Evolutionary conservation across 2,888 invertebrate species (phyloP).

Genomic region (Conops quadrifasciatus): DNA sequence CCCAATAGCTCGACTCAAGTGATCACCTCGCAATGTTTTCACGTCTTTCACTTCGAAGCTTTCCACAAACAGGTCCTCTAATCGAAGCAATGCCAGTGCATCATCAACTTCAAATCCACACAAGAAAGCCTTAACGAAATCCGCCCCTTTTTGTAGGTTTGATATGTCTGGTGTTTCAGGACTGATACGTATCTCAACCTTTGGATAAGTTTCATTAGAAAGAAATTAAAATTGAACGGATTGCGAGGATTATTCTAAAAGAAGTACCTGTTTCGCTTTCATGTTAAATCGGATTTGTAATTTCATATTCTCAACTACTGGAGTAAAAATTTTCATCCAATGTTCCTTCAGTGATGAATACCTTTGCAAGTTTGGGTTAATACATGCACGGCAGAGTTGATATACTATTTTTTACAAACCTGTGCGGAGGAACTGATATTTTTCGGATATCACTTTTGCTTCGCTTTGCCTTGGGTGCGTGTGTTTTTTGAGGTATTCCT

Average conservation of each 20-base stretch:
- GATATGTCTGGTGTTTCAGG: slow-evolving; percentile 77
- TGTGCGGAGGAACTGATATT: slow-evolving; percentile 91
- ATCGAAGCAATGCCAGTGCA: slow-evolving; percentile 88
- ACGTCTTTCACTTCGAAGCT: slow-evolving; percentile 97
- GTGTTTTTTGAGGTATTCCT: slow-evolving; percentile 63
- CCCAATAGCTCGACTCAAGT: slow-evolving; percentile 93
- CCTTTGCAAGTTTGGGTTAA: slow-evolving; percentile 62
- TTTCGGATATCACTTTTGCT: slow-evolving; percentile 73
- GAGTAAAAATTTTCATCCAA: slow-evolving; percentile 97
- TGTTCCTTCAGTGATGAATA: slow-evolving; percentile 94
- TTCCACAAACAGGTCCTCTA: slow-evolving; percentile 97
- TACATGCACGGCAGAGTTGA: too few relatives aligned
- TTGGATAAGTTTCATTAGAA: slow-evolving; percentile 4
- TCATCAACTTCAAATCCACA: slow-evolving; percentile 98
- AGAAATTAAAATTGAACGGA: slow-evolving; percentile 8
- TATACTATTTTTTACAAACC: slow-evolving; percentile 60
- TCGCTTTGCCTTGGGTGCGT: slow-evolving; percentile 66
- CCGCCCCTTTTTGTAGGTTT: slow-evolving; percentile 95
- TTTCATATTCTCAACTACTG: slow-evolving; percentile 93
- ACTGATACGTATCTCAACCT: slow-evolving; percentile 63
- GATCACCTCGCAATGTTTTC: slow-evolving; percentile 93
- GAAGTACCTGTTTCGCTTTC: slow-evolving; percentile 75
- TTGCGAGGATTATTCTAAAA: not conserved
- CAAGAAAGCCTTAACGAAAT: slow-evolving; percentile 96
- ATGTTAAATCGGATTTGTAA: slow-evolving; percentile 95